phyloP scores from a whole-genome alignment of 1,140 invertebrate genomes.

The Drosophila grimshawi region DNA sequence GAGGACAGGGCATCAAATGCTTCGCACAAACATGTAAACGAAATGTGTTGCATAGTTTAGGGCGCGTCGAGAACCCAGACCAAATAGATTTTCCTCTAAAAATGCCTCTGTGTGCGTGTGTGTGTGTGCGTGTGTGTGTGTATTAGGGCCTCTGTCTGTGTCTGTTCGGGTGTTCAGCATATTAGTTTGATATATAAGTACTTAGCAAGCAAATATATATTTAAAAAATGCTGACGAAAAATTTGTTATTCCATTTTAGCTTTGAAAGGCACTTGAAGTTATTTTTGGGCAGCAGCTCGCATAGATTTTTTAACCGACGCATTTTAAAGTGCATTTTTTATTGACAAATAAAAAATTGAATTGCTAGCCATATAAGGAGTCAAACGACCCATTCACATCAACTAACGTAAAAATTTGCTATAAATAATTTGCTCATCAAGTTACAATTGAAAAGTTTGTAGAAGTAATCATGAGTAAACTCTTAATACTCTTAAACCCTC shows the following conservation, averaged over 20 bases:
- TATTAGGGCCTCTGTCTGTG: background rate
- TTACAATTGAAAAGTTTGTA: background rate
- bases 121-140: conserved; percentile 12
- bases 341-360: conserved; percentile 25
- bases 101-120: conserved; percentile 6
- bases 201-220: conserved; percentile 59
- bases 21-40: conserved; percentile 71
- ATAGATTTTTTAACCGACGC: conserved; percentile 12
- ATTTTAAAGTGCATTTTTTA: conserved; percentile 27
- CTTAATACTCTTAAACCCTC: too few relatives aligned
- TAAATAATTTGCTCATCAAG: conserved; percentile 2
- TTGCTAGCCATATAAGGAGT: conserved; percentile 20
- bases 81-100: conserved; percentile 24
- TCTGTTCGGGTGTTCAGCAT: conserved; percentile 42
- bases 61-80: conserved; percentile 34
- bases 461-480: background rate
- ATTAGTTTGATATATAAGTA: conserved; percentile 77
- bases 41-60: conserved; percentile 80
- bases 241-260: conserved; percentile 33
- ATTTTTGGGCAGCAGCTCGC: conserved; percentile 11
- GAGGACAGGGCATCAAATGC: conserved; percentile 25
- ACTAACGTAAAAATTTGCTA: background rate
- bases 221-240: conserved; percentile 63
- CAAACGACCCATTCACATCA: conserved; percentile 20
- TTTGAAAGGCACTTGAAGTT: conserved; percentile 21